These are phyloP conservation scores for Chydorus sphaericus DNA, from an alignment of 2,888 invertebrate genomes.

Conservation along the genomic window DNA sequence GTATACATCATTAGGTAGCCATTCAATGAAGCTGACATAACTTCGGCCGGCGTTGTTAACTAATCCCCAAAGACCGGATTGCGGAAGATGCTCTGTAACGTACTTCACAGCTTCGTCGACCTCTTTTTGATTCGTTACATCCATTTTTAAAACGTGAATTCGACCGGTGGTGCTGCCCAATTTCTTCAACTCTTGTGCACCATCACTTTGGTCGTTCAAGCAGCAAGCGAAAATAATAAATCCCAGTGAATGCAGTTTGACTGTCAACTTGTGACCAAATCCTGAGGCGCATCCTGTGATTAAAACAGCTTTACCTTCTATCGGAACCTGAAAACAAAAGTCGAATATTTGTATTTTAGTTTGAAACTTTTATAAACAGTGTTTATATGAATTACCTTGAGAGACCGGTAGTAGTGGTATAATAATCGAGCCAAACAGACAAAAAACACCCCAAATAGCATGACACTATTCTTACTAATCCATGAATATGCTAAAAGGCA, in stretches of 20 bases:
- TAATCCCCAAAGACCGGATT: constrained; percentile 30
- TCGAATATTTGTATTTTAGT: too few relatives aligned
- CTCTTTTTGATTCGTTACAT: constrained; percentile 28
- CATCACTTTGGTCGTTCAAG: constrained; percentile 25
- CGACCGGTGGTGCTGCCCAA: constrained; percentile 17
- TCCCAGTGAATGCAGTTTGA: constrained; percentile 25
- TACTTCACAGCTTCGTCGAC: constrained; percentile 20
- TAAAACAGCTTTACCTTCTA: constrained; percentile 16
- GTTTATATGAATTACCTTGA: too few relatives aligned
- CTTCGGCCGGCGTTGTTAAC: constrained; percentile 37
- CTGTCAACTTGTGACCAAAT: constrained; percentile 27
- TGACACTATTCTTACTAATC: too few relatives aligned
- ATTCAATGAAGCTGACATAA: constrained; percentile 32
- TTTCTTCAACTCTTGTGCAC: constrained; percentile 22
- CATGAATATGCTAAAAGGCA: too few relatives aligned
- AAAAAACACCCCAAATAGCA: too few relatives aligned
- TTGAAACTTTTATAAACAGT: too few relatives aligned
- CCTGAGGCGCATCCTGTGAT: constrained; percentile 25
- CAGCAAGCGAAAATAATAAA: constrained; percentile 30
- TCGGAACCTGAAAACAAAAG: neutral
- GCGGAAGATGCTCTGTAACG: constrained; percentile 16
- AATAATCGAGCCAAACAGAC: too few relatives aligned
- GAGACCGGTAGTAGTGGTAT: too few relatives aligned
- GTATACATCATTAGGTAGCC: constrained; percentile 31
- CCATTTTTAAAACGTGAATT: constrained; percentile 28